Percentiles rank a stretch among this genome's conserved stretches.
Conservation (phyloP, 2,888 invertebrate species). For the Lingula anatina region DNA sequence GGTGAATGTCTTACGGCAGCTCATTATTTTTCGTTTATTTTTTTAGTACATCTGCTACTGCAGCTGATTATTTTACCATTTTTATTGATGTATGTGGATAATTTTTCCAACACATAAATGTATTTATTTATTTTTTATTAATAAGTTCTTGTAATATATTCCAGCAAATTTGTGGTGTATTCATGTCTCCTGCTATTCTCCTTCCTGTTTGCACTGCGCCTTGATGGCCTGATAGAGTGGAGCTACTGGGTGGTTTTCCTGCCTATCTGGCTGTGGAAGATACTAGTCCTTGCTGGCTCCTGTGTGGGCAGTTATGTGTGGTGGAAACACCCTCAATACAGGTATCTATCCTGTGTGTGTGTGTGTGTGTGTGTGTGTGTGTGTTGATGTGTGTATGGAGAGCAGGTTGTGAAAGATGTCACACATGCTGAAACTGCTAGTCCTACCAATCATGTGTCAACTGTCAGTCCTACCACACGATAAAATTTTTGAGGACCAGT, state of each 20-base stretch:
- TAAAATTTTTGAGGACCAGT: too few relatives aligned
- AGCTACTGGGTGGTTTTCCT: constrained; percentile 94
- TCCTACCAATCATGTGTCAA: too few relatives aligned
- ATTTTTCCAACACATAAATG: background rate
- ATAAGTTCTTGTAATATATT: too few relatives aligned
- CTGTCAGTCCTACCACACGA: too few relatives aligned
- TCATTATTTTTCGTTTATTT: background rate
- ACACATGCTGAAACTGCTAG: too few relatives aligned
- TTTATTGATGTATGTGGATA: constrained; percentile 2
- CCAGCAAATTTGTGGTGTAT: constrained; percentile 95
- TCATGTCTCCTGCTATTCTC: constrained; percentile 87
- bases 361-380: too few relatives aligned
- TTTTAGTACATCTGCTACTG: background rate
- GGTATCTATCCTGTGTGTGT: constrained; percentile 66
- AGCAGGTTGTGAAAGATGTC: too few relatives aligned
- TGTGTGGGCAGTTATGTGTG: constrained; percentile 89
- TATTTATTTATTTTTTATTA: constrained; percentile 19
- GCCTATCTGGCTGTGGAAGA: constrained; percentile 97
- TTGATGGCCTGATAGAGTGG: constrained; percentile 82
- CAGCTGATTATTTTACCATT: background rate
- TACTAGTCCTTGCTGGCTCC: constrained; percentile 81
- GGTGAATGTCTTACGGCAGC: too few relatives aligned
- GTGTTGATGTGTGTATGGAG: too few relatives aligned
- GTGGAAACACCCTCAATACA: constrained; percentile 93
- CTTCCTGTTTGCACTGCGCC: constrained; percentile 78